Evolutionary conservation across 2,113 vertebrate species (phyloP).

Genomic region (rat (Rattus norvegicus)): GRCr8 NC_086026.1:92141001-92141500

Average conservation of each 20-base stretch:
- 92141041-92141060: background rate
- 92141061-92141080: background rate
- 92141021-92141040: background rate
- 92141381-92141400: background rate
- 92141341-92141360: background rate
- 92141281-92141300: background rate
- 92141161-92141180: background rate
- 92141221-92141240: background rate
- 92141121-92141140: background rate
- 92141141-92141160: background rate
- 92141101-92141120: background rate
- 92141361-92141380: background rate
- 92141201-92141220: background rate
- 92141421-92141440: background rate
- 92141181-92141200: background rate
- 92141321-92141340: background rate
- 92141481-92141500: background rate
- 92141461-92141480: background rate
- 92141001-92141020: background rate
- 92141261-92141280: background rate
- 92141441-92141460: background rate
- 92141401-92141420: background rate
- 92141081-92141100: background rate
- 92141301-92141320: background rate
- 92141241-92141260: background rate